Evolutionary conservation across 2,113 vertebrate genomes (phyloP).

Genomic region (Hystrix cristata): DNA sequence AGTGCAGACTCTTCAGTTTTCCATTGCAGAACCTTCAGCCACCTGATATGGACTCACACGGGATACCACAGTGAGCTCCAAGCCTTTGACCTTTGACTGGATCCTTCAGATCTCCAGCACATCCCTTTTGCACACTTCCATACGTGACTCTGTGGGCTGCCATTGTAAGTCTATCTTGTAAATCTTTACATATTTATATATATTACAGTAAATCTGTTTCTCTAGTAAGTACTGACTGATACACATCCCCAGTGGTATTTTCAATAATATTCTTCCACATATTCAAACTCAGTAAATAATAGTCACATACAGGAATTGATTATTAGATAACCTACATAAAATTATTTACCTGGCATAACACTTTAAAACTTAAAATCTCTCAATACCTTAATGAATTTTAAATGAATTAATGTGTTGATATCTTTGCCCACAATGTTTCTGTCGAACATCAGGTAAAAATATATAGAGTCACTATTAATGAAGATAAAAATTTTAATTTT

Average conservation of each 20-base stretch:
- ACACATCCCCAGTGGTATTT: conserved; percentile 58
- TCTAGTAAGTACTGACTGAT: too few relatives aligned
- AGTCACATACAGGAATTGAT: not conserved
- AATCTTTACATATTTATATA: too few relatives aligned
- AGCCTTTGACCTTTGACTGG: too few relatives aligned
- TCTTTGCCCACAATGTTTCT: not conserved
- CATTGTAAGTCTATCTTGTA: too few relatives aligned
- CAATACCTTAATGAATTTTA: not conserved
- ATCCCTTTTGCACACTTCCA: too few relatives aligned
- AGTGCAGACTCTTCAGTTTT: too few relatives aligned
- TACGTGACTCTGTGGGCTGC: too few relatives aligned
- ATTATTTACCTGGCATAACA: not conserved
- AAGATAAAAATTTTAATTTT: conserved; percentile 10
- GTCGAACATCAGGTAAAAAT: not conserved
- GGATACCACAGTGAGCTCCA: too few relatives aligned
- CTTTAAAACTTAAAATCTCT: conserved; percentile 23
- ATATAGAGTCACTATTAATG: not conserved
- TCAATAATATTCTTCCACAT: conserved; percentile 44
- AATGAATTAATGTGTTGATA: not conserved
- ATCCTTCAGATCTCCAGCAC: too few relatives aligned
- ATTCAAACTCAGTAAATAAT: conserved; percentile 35
- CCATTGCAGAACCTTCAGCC: too few relatives aligned
- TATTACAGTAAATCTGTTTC: too few relatives aligned
- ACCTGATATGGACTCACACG: too few relatives aligned
- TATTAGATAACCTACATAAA: conserved; percentile 16